A percentile compares a stretch with the other conserved stretches of the same genome.
These are phyloP conservation scores for Hydraecia micacea DNA, from an alignment of 2,888 invertebrate species.

Conservation along the genomic window DNA sequence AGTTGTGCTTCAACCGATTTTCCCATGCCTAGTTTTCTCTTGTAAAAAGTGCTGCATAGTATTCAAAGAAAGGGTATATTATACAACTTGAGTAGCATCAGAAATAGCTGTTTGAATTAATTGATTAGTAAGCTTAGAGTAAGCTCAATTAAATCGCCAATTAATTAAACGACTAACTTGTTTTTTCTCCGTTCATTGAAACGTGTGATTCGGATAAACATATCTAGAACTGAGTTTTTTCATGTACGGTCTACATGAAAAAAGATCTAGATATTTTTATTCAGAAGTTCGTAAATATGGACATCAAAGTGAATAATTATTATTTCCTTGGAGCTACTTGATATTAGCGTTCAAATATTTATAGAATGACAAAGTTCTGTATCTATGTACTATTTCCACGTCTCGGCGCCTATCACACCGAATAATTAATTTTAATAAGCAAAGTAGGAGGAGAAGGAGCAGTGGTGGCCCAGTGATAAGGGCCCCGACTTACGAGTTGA, in stretches of 20 bases:
- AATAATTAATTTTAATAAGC: constrained; percentile 29
- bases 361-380: not conserved
- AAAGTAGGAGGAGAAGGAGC: not conserved
- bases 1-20: not conserved
- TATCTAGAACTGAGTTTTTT: not conserved
- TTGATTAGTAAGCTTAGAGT: constrained; percentile 4
- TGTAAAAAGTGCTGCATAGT: not conserved
- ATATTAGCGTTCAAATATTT: not conserved
- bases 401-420: constrained; percentile 8
- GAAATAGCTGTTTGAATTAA: not conserved
- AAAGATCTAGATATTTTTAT: not conserved
- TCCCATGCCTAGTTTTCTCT: not conserved
- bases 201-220: constrained; percentile 13
- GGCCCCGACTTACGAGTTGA: not conserved
- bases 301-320: constrained; percentile 34
- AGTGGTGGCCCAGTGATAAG: not conserved
- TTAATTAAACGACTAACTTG: constrained; percentile 26
- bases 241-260: not conserved
- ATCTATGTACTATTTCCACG: constrained; percentile 1
- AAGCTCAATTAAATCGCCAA: constrained; percentile 28
- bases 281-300: constrained; percentile 15
- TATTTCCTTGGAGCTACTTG: constrained; percentile 6
- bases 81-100: too few species aligned
- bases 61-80: not conserved
- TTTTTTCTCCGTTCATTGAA: constrained; percentile 15